Conservation (phyloP, 2,888 invertebrate genomes). For the Baronia brevicornis region DNA sequence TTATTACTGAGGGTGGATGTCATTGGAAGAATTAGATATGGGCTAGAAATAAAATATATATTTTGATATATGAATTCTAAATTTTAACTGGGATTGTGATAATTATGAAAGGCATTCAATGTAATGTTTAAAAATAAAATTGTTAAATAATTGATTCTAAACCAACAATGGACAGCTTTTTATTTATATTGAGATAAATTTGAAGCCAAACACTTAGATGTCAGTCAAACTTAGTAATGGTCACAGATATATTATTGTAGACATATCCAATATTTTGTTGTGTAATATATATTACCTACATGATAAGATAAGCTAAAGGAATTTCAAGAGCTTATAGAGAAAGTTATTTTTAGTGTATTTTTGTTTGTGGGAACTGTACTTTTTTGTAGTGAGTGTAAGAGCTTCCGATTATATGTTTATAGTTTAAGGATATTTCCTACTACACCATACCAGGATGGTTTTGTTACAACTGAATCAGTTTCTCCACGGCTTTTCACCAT, state of each 20-base stretch:
- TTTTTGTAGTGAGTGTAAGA: conserved; percentile 12
- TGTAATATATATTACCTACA: conserved; percentile 17
- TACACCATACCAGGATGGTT: no score
- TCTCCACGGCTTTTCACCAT: no score
- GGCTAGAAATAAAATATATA: conserved; percentile 17
- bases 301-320: conserved; percentile 14
- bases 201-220: no score
- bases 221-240: no score
- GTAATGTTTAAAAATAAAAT: conserved; percentile 5
- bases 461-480: no score
- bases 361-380: conserved; percentile 10
- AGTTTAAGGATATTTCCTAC: no score
- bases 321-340: conserved; percentile 16
- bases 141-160: conserved; percentile 15
- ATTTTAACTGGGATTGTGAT: conserved; percentile 13
- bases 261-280: conserved; percentile 19
- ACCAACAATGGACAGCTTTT: no score
- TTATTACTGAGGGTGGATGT: no score
- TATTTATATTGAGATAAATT: no score
- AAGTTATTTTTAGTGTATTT: conserved; percentile 8
- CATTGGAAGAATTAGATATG: conserved; percentile 9
- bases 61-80: conserved; percentile 16
- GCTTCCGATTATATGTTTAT: conserved; percentile 22
- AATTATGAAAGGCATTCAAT: conserved; percentile 4
- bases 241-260: conserved; percentile 11